phyloP scores from a whole-genome alignment of 1,140 invertebrate genomes.

The Gonioctena quinquepunctata region DNA sequence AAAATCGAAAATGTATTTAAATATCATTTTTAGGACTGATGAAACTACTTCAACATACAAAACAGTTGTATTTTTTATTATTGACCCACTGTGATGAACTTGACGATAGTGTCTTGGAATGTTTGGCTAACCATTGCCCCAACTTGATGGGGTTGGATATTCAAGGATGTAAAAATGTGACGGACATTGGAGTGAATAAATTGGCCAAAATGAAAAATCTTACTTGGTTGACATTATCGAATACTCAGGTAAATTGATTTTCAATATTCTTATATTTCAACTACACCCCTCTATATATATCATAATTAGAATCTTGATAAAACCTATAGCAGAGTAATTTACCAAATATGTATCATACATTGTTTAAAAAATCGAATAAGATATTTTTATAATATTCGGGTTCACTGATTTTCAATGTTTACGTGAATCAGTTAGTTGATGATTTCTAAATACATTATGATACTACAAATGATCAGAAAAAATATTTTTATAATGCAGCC shows the following conservation, averaged over 20 bases:
- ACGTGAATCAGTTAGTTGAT: no score
- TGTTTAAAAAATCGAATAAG: no score
- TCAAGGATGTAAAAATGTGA: slow-evolving; percentile 24
- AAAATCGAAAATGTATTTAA: no score
- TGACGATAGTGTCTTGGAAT: slow-evolving; percentile 23
- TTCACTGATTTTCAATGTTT: no score
- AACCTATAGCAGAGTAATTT: no score
- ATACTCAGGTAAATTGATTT: slow-evolving; percentile 22
- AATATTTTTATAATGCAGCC: no score
- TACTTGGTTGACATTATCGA: slow-evolving; percentile 16
- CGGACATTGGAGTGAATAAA: slow-evolving; percentile 17
- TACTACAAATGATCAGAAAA: no score
- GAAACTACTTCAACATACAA: slow-evolving; percentile 18
- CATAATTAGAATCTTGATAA: no score
- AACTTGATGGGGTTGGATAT: slow-evolving; percentile 16
- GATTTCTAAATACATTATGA: no score
- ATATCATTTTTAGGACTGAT: slow-evolving; percentile 19
- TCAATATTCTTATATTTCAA: not conserved
- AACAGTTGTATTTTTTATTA: slow-evolving; percentile 14
- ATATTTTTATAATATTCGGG: no score
- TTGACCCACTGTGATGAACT: slow-evolving; percentile 19
- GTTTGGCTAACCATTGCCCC: slow-evolving; percentile 15
- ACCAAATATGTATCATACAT: no score
- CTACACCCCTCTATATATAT: no score
- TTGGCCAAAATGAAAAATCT: slow-evolving; percentile 14